A percentile compares a stretch with the other conserved stretches of the same genome.
Conservation (phyloP, 2,113 vertebrate genomes). For the Maccullochella peelii region DNA sequence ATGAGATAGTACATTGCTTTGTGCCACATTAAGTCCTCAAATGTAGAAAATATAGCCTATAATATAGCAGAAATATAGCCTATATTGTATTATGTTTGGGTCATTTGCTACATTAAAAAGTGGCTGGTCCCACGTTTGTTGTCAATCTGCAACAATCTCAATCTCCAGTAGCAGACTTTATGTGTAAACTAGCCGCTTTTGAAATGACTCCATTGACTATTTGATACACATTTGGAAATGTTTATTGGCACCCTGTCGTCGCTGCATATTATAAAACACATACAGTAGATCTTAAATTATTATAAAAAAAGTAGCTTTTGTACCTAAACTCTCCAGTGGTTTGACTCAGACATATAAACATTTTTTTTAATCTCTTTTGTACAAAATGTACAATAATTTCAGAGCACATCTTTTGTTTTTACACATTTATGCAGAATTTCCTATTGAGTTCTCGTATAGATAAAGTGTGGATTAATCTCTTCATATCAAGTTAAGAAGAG, state of each 20-base stretch:
- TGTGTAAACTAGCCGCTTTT: not conserved
- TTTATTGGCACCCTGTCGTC: conserved; percentile 26
- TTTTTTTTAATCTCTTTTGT: conserved; percentile 14
- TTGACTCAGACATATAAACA: not conserved
- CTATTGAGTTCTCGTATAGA: not conserved
- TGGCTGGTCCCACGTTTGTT: not conserved
- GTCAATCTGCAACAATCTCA: not conserved
- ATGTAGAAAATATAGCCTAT: not conserved
- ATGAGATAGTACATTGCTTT: not conserved
- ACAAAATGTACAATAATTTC: conserved; percentile 15
- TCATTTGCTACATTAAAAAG: not conserved
- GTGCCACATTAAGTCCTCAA: not conserved
- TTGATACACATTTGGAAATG: not conserved
- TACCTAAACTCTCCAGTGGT: conserved; percentile 4
- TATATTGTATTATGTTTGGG: not conserved
- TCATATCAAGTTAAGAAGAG: not conserved
- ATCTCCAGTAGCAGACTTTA: no score
- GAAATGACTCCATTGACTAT: not conserved
- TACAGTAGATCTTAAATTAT: not conserved
- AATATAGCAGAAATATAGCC: no score
- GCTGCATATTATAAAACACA: conserved; percentile 6
- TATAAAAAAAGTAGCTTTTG: conserved; percentile 37
- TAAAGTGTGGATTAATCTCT: not conserved
- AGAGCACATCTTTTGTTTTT: not conserved
- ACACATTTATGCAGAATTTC: conserved; percentile 3